These are phyloP conservation scores for Lathamus discolor DNA, from an alignment of 2,113 vertebrate species.

Conservation along the genomic window DNA sequence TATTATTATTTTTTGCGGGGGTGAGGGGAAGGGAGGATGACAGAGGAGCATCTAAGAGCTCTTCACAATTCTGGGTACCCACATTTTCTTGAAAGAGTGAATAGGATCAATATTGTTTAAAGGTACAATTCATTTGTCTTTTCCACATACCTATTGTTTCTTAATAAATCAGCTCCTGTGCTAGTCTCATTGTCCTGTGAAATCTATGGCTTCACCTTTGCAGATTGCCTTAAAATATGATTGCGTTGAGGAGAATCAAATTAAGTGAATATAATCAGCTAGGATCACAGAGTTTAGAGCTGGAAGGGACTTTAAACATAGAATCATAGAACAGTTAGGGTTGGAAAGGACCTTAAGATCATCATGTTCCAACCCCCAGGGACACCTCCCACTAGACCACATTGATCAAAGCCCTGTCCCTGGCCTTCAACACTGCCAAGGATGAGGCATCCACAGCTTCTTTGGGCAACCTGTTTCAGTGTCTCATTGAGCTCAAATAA, in stretches of 20 bases:
- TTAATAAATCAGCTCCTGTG: neutral
- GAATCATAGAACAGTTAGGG: no score
- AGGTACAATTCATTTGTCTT: neutral
- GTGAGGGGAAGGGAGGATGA: accelerated
- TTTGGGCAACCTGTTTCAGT: neutral
- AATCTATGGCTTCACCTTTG: neutral
- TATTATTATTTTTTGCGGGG: neutral
- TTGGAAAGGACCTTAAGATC: neutral
- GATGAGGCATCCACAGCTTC: neutral
- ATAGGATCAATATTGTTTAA: neutral
- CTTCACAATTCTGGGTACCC: neutral
- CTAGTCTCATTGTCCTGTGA: neutral
- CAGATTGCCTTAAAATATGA: neutral
- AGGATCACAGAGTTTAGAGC: neutral
- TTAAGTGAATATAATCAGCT: neutral
- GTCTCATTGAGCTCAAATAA: neutral
- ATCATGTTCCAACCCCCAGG: neutral
- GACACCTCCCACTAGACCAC: neutral
- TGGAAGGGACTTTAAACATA: neutral
- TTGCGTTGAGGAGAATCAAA: neutral
- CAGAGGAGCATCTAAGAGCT: neutral
- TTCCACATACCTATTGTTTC: neutral
- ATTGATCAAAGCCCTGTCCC: neutral
- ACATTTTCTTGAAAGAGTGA: neutral
- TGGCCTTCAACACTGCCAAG: neutral